Percentiles rank a stretch among this genome's conserved stretches.
These are phyloP conservation scores for Symphodus melops DNA, from an alignment of 2,113 vertebrate genomes.

Conservation along the genomic window DNA sequence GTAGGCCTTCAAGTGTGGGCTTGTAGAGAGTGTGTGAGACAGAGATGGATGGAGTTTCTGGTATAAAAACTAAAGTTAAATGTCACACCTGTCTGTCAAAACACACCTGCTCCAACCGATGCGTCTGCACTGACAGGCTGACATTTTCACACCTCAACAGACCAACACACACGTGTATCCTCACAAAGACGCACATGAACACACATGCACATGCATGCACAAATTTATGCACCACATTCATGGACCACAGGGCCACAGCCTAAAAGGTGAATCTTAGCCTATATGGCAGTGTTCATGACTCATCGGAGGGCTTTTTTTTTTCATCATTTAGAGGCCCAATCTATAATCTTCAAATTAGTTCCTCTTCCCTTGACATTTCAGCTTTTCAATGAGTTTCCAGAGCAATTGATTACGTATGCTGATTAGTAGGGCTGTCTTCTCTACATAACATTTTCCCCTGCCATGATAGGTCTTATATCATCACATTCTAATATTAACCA, in stretches of 20 bases:
- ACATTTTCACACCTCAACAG: constrained; percentile 77
- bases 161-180: constrained; percentile 38
- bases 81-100: constrained; percentile 83
- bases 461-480: not conserved
- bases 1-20: not conserved
- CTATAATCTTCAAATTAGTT: not conserved
- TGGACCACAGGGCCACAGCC: constrained; percentile 18
- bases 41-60: constrained; percentile 76
- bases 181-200: constrained; percentile 11
- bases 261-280: constrained; percentile 14
- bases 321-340: not conserved
- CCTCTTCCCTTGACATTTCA: not conserved
- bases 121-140: constrained; percentile 73
- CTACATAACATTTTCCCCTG: not conserved
- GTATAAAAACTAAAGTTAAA: constrained; percentile 81
- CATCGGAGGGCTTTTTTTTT: not conserved
- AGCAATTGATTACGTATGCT: not conserved
- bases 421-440: not conserved
- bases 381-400: not conserved
- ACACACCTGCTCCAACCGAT: constrained; percentile 72
- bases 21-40: constrained; percentile 47
- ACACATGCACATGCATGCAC: constrained; percentile 2
- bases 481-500: not conserved
- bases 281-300: not conserved
- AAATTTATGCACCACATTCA: constrained; percentile 13